phyloP scores from a whole-genome alignment of 2,113 vertebrate genomes.

The Perognathus longimembris region DNA sequence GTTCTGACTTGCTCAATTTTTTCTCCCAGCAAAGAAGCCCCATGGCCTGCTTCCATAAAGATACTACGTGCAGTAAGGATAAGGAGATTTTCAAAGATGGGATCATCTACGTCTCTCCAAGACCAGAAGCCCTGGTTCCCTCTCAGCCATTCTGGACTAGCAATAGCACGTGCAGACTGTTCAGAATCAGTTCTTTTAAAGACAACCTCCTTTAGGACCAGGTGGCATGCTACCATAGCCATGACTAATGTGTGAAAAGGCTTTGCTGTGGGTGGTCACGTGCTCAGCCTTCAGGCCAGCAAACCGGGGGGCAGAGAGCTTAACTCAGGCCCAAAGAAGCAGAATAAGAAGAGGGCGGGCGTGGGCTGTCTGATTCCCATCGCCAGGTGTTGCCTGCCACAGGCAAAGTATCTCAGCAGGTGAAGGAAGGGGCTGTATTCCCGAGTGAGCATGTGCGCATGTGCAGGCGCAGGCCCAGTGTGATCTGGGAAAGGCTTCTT shows the following conservation, averaged over 20 bases:
- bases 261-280: background rate
- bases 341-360: background rate
- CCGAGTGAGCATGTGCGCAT: too few relatives aligned
- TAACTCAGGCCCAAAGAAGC: background rate
- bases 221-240: accelerated
- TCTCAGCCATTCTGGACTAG: background rate
- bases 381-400: background rate
- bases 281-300: background rate
- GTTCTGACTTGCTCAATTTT: background rate
- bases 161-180: background rate
- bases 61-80: background rate
- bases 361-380: background rate
- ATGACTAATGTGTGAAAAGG: accelerated
- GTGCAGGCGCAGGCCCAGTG: too few relatives aligned
- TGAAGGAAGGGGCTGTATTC: background rate
- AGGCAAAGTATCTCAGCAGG: background rate
- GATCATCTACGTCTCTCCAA: background rate
- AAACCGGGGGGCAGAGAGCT: background rate
- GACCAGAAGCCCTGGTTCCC: background rate
- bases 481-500: background rate
- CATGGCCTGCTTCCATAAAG: background rate
- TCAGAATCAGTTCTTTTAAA: background rate
- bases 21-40: too few relatives aligned
- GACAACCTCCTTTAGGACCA: accelerated
- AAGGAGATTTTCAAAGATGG: background rate